phyloP scores from a whole-genome alignment of 2,888 invertebrate species.

The Amiota minor region DNA sequence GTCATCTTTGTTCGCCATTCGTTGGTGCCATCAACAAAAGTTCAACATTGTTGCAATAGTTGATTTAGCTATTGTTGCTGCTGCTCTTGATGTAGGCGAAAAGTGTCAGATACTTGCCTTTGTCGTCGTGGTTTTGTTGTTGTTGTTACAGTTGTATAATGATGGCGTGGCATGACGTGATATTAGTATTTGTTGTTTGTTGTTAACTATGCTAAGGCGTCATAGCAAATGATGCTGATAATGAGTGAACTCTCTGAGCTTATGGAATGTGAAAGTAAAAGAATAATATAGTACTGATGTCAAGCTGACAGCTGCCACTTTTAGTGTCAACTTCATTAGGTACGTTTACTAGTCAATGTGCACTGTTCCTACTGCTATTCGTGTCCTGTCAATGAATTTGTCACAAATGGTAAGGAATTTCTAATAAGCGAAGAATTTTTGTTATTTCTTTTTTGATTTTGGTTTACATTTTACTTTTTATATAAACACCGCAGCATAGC shows the following conservation, averaged over 20 bases:
- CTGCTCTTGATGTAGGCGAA: too few species aligned
- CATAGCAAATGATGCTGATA: constrained; percentile 11
- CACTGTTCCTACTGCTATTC: too few species aligned
- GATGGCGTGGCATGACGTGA: neutral
- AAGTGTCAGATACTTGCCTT: neutral
- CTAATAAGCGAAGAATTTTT: constrained; percentile 9
- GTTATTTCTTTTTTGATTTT: neutral
- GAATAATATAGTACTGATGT: too few species aligned
- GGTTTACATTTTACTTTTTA: neutral
- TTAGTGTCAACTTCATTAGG: too few species aligned
- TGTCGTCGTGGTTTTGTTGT: neutral
- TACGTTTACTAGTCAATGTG: too few species aligned
- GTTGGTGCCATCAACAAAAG: neutral
- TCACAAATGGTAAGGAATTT: neutral
- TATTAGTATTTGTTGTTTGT: neutral
- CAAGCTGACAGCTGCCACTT: too few species aligned
- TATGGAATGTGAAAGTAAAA: too few species aligned
- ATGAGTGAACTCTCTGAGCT: neutral
- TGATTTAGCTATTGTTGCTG: constrained; percentile 2
- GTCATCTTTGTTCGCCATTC: neutral
- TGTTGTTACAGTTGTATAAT: constrained; percentile 1
- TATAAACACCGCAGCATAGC: neutral
- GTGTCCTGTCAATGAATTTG: too few species aligned
- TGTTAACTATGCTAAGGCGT: neutral
- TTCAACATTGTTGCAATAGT: neutral